These are phyloP conservation scores for Rhagonycha lutea DNA, from an alignment of 2,888 invertebrate genomes.

Conservation along the genomic window DNA sequence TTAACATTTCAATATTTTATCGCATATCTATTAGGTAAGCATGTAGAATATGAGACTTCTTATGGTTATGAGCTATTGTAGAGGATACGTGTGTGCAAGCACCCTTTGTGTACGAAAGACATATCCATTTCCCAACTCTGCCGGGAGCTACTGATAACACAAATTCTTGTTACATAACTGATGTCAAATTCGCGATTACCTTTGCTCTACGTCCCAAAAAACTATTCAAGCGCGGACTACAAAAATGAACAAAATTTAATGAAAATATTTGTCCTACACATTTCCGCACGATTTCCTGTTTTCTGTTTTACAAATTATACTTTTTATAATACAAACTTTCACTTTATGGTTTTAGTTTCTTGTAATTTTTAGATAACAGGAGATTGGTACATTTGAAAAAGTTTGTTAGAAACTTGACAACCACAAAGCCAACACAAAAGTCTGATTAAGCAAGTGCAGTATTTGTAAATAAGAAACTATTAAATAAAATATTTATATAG, in stretches of 20 bases:
- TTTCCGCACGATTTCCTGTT: constrained; percentile 7
- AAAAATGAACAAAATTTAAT: constrained; percentile 19
- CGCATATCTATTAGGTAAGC: background rate
- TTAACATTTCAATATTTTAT: background rate
- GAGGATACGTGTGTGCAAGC: constrained; percentile 5
- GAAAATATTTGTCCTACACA: constrained; percentile 17
- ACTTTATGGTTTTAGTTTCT: background rate
- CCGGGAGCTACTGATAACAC: constrained; percentile 23
- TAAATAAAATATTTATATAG: too few species aligned
- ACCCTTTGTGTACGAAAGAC: constrained; percentile 20
- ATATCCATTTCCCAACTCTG: constrained; percentile 20
- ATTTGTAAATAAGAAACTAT: background rate
- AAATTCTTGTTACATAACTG: constrained; percentile 27
- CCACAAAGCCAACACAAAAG: background rate
- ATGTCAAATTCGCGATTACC: constrained; percentile 18
- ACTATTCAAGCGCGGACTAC: constrained; percentile 18
- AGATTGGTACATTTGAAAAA: background rate
- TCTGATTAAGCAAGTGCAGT: too few species aligned
- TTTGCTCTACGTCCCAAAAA: constrained; percentile 14
- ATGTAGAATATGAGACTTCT: background rate
- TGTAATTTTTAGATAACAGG: background rate
- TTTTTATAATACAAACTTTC: background rate
- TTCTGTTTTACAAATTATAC: background rate
- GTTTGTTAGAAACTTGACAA: background rate
- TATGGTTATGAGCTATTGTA: background rate